Evolutionary conservation across 2,797 vertebrate genomes (phyloP), one percentile per base, ranked within the genome.

Genomic region (Enteromius afrohamiltoni): DNA sequence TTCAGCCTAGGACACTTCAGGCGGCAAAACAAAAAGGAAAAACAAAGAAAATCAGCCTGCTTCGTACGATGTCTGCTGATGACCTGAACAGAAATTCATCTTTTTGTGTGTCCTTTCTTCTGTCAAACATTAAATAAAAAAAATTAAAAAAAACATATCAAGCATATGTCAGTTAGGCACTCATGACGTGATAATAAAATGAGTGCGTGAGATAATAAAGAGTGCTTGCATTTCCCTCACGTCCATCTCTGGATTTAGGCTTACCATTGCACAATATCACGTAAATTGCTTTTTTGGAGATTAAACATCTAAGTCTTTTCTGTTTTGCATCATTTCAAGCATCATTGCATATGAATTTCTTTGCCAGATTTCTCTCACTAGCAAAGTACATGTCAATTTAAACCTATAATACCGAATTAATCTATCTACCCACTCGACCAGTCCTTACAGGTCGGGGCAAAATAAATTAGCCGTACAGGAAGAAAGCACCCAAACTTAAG

Each of bases 41-140:
- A 74, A 83, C 1, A 74, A 83, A 84, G 62, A 78, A 69, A 78
- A 62, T 70, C 37, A 6, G 31, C 67, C 75, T 70, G 82, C 65
- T 60, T 83, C 16, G 3, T 60, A 83, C 67, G 10, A 78, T 69
- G 34, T 78, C 37, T 62, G 65, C 82, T 70, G 65, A 83, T 78
- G 82, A 78, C 29, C 1, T 62, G 42, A 77, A 83, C 21, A 70
- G 65, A 77, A 45, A 78, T 68, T 77, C 26, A n/a, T 77, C 21
- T 60, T 82, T 78, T 82, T 47, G 55, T 82, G 37, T 62, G 51
- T 70, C 65, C 53, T 77, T 62, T 62, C 21, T 29, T 62, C 75
- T 62, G 40, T 78, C 93, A 91, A 86, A 88, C 87, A 29, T 91
- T 92, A 88, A 88, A 87, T 92, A 89, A 65, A 92, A 92, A 87